Conservation (phyloP, 1,140 invertebrate genomes). For the Himalopsyche phryganea region DNA sequence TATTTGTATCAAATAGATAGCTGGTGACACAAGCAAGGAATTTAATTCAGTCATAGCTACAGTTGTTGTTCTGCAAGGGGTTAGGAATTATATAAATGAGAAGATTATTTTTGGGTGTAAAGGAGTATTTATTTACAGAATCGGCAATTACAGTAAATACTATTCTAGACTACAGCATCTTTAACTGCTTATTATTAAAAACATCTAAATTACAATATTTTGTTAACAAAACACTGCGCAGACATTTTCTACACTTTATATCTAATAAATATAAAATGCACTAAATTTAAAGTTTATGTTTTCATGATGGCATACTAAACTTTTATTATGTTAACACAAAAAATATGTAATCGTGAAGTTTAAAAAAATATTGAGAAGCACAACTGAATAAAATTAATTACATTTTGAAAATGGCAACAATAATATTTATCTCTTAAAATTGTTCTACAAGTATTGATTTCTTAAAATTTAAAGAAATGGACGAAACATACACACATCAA, state of each 20-base stretch:
- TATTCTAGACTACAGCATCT: conserved; percentile 34
- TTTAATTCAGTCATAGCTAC: too few species aligned
- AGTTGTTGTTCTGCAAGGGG: too few species aligned
- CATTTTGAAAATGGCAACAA: conserved; percentile 16
- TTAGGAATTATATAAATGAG: too few species aligned
- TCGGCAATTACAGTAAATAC: conserved; percentile 35
- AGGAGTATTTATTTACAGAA: conserved; percentile 36
- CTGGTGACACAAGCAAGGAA: too few species aligned
- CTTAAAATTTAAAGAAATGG: conserved; percentile 32
- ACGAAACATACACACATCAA: conserved; percentile 34
- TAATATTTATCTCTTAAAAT: conserved; percentile 10
- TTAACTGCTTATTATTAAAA: conserved; percentile 32
- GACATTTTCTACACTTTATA: conserved; percentile 26
- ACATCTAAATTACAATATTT: conserved; percentile 34
- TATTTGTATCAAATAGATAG: too few species aligned
- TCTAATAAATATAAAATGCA: conserved; percentile 30
- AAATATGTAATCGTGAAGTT: background rate
- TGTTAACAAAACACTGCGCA: conserved; percentile 30
- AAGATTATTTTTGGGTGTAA: conserved; percentile 32
- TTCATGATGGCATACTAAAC: conserved; percentile 14
- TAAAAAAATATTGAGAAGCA: background rate
- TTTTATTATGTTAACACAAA: conserved; percentile 5
- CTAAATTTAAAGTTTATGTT: conserved; percentile 13
- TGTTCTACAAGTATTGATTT: conserved; percentile 25
- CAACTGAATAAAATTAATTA: background rate